Evolutionary conservation across 1,140 invertebrate species (phyloP).

Genomic region (Hyles euphorbiae): DNA sequence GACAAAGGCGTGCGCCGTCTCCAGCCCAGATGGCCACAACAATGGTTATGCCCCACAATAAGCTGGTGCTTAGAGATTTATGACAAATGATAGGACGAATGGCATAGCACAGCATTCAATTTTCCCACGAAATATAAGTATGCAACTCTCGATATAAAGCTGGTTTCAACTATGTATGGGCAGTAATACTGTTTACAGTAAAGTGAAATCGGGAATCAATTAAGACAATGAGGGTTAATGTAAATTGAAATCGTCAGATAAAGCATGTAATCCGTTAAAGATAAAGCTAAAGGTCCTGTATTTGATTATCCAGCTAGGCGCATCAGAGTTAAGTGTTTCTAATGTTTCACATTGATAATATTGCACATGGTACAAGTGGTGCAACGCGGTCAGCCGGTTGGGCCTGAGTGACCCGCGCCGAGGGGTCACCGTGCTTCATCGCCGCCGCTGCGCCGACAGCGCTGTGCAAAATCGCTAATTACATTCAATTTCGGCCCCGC

Average conservation of each 20-base stretch:
- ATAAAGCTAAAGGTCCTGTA: too few species aligned
- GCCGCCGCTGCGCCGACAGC: slow-evolving; percentile 44
- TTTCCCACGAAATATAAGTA: too few species aligned
- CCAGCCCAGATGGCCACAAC: slow-evolving; percentile 45
- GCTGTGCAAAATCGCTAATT: slow-evolving; percentile 68
- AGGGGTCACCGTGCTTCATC: slow-evolving; percentile 37
- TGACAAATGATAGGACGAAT: slow-evolving; percentile 1
- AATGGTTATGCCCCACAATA: slow-evolving; percentile 32
- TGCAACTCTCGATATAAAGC: too few species aligned
- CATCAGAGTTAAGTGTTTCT: background rate
- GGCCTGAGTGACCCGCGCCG: slow-evolving; percentile 37
- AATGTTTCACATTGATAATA: slow-evolving; percentile 15
- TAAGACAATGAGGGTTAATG: too few species aligned
- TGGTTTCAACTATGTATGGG: too few species aligned
- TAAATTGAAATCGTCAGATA: too few species aligned
- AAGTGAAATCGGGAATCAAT: too few species aligned
- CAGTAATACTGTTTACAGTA: too few species aligned
- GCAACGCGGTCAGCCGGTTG: slow-evolving; percentile 31
- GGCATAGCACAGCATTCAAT: background rate
- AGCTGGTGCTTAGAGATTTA: slow-evolving; percentile 4
- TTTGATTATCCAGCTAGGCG: too few species aligned
- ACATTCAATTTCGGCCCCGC: slow-evolving; percentile 40
- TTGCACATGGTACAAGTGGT: slow-evolving; percentile 24
- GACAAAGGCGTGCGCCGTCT: slow-evolving; percentile 53
- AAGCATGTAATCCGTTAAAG: too few species aligned